Conservation (phyloP, 92 coral and sea anemone genomes). For the Isaurus tuberculatus region DNA sequence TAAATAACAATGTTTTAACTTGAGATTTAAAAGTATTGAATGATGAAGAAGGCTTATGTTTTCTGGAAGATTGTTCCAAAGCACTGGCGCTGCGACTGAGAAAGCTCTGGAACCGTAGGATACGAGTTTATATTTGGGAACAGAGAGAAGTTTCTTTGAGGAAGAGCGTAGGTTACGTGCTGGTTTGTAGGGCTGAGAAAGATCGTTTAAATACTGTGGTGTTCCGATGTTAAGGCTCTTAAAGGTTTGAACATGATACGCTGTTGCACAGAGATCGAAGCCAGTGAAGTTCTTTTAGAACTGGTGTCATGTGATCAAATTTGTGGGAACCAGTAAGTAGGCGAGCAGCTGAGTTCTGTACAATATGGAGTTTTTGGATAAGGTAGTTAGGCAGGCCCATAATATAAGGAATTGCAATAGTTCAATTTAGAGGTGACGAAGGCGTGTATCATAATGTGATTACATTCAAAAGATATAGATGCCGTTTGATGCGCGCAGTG, state of each 20-base stretch:
- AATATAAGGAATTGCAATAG: conserved; percentile 1
- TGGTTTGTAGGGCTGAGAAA: conserved; percentile 5
- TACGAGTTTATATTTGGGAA: not conserved
- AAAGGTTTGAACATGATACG: too few species aligned
- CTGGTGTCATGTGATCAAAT: conserved; percentile 33
- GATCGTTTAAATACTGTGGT: conserved; percentile 33
- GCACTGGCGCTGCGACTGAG: conserved; percentile 19
- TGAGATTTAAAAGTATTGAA: not conserved
- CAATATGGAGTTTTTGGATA: conserved; percentile 31
- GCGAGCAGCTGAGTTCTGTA: conserved; percentile 44
- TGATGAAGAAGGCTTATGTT: not conserved
- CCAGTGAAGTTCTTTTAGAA: conserved; percentile 39
- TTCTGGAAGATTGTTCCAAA: conserved; percentile 15
- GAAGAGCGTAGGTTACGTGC: conserved; percentile 17
- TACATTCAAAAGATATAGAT: conserved; percentile 4
- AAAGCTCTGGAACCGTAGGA: conserved; percentile 28
- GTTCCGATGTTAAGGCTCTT: conserved; percentile 6
- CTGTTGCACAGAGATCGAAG: not conserved
- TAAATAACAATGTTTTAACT: not conserved
- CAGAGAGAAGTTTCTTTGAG: conserved; percentile 1
- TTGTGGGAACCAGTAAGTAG: conserved; percentile 11
- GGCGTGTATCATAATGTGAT: conserved; percentile 37
- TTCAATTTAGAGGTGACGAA: conserved; percentile 22
- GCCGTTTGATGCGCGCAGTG: conserved; percentile 6
- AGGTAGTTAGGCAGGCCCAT: conserved; percentile 33